Evolutionary conservation across 2,888 invertebrate species (phyloP).

Genomic region (Acleris literana): DNA sequence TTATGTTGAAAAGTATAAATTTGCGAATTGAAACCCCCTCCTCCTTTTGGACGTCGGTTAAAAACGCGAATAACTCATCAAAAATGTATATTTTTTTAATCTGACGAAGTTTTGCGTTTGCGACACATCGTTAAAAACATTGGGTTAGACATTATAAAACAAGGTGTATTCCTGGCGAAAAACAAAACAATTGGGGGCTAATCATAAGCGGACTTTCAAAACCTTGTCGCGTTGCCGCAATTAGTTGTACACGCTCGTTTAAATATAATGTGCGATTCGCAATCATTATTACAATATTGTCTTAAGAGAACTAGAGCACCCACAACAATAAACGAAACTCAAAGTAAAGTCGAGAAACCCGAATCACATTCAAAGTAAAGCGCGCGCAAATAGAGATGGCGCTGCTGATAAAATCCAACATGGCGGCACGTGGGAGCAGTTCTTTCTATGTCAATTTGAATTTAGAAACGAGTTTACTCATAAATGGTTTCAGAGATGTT

Average conservation of each 20-base stretch:
- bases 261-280: slow-evolving; percentile 20
- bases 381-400: slow-evolving; percentile 47
- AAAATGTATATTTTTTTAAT: too few relatives aligned
- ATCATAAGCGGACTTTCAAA: slow-evolving; percentile 25
- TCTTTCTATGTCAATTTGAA: slow-evolving; percentile 65
- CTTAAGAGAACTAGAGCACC: slow-evolving; percentile 54
- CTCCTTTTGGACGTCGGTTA: too few relatives aligned
- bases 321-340: slow-evolving; percentile 61
- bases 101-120: too few relatives aligned
- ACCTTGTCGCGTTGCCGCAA: slow-evolving; percentile 27
- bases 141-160: too few relatives aligned
- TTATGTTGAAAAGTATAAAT: too few relatives aligned
- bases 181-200: slow-evolving; percentile 20
- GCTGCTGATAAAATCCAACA: slow-evolving; percentile 47
- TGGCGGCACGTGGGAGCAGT: slow-evolving; percentile 58
- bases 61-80: too few relatives aligned
- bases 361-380: slow-evolving; percentile 62
- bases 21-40: too few relatives aligned
- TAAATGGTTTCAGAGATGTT: slow-evolving; percentile 49
- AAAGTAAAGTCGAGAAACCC: slow-evolving; percentile 51
- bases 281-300: slow-evolving; percentile 52
- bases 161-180: slow-evolving; percentile 1
- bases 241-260: slow-evolving; percentile 29
- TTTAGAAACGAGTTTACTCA: slow-evolving; percentile 59
- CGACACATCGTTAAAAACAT: too few relatives aligned